Conservation (phyloP, 2,797 vertebrate genomes). For the Megalops cyprinoides region DNA sequence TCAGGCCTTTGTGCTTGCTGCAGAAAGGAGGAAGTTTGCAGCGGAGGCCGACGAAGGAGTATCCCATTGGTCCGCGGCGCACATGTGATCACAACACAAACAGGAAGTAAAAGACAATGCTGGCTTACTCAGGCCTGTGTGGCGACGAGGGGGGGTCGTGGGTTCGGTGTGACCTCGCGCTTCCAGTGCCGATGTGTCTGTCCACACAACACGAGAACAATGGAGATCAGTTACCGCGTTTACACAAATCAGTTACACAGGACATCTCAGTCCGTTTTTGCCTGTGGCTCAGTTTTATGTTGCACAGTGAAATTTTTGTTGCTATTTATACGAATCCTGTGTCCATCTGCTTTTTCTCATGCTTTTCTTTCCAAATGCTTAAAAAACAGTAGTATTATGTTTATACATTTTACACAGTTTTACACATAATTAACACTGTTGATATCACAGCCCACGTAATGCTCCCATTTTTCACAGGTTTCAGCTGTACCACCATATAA, state of each 20-base stretch:
- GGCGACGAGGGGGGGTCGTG: slow-evolving; percentile 52
- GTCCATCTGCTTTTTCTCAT: too few relatives aligned
- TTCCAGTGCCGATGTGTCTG: slow-evolving; percentile 54
- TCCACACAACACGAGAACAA: not conserved
- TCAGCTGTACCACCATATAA: not conserved
- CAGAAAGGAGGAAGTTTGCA: not conserved
- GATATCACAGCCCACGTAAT: not conserved
- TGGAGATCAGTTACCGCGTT: too few relatives aligned
- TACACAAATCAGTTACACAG: too few relatives aligned
- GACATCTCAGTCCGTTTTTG: too few relatives aligned
- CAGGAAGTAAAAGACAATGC: slow-evolving; percentile 29
- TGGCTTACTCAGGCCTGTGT: slow-evolving; percentile 64
- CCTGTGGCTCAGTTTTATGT: not conserved
- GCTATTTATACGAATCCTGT: too few relatives aligned
- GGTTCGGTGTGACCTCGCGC: slow-evolving; percentile 38
- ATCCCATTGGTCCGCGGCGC: not conserved
- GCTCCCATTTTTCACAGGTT: not conserved
- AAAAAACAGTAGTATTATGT: not conserved
- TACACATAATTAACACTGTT: not conserved
- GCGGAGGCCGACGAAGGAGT: not conserved
- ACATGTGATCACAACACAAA: not conserved
- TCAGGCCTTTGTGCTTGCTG: not conserved
- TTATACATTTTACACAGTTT: not conserved
- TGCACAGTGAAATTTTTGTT: not conserved
- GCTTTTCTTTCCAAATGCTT: not conserved